Evolutionary conservation across 2,888 invertebrate species (phyloP), one percentile per base, ranked within the genome.

Genomic region (Scaptomyza reducta): DNA sequence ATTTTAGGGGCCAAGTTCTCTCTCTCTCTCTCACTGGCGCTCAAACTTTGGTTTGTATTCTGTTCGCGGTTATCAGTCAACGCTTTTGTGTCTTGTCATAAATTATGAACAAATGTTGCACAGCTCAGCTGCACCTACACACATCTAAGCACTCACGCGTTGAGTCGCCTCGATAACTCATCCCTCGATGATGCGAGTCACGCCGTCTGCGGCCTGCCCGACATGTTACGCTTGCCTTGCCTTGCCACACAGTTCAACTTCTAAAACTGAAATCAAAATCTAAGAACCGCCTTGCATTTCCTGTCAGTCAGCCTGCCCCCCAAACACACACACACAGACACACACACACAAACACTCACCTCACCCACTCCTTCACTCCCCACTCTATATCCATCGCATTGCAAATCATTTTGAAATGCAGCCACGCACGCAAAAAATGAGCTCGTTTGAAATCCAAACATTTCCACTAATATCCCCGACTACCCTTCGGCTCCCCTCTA

Each of bases 371-470:
- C 6, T 33, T 13, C 35, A 38, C 42, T 60, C 53, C 64, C 10
- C 9, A 25, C 13, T 33, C 51, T 58, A 27, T 67, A 68, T 64
- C 70, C 73, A 60, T 57, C 58, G 65, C 68, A 61, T 74, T 69
- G 83, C 77, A 88, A 84, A 83, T 83, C 75, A 88, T 86, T 84
- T 70, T 69, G 70, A 88, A 84, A 88, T 84, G 83, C 83, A 83
- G 77, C 82, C 65, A 88, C 84, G 84, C 87, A 87, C 87, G 82
- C 82, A 63, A 81, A 85, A 85, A 82, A 85, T 82, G 87, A 82
- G 87, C 87, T 86, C 80, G 81, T 80, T 80, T 77, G 84, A 83
- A 86, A 88, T 79, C 84, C 88, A 83, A 86, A 77, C 84, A 86
- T 79, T 83, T 38, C 25, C 50, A 25, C 50, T 25, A 50, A 50